Conservation (phyloP, 2,113 vertebrate genomes). For the Perca schrenkii region DNA sequence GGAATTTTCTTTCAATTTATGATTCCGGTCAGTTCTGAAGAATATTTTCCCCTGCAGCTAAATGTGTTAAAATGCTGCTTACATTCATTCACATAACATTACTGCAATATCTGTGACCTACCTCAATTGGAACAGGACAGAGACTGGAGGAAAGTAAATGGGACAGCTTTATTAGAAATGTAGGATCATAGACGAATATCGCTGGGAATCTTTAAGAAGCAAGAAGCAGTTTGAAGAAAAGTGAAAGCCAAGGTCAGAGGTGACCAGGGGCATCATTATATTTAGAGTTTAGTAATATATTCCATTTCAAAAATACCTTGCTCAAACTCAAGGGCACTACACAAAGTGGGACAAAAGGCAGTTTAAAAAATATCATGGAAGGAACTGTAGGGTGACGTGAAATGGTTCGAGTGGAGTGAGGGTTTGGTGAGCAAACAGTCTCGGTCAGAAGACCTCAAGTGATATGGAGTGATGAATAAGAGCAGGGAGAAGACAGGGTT, state of each 20-base stretch:
- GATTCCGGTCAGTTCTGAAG: constrained; percentile 39
- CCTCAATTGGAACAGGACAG: constrained; percentile 28
- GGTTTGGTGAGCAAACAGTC: too few species aligned
- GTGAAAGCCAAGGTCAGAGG: constrained; percentile 15
- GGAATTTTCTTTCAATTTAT: constrained; percentile 42
- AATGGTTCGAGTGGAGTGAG: too few species aligned
- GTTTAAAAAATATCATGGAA: background rate
- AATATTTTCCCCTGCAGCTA: constrained; percentile 52
- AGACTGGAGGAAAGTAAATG: constrained; percentile 20
- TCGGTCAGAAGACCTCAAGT: too few species aligned
- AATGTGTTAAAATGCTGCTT: constrained; percentile 62
- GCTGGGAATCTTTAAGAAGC: constrained; percentile 14
- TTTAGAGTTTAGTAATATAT: constrained; percentile 17
- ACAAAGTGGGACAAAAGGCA: constrained; percentile 2
- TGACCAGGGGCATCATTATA: background rate
- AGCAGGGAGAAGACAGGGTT: too few species aligned
- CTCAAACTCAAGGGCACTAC: constrained; percentile 22
- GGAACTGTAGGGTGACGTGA: too few species aligned
- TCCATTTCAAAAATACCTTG: constrained; percentile 21
- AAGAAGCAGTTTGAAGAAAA: background rate
- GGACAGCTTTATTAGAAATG: constrained; percentile 39
- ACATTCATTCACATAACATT: constrained; percentile 58
- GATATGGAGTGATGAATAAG: too few species aligned
- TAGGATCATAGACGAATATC: background rate
- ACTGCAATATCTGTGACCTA: constrained; percentile 54